Evolutionary conservation across 2,888 invertebrate genomes (phyloP).

Genomic region (Alloscopus bannaensis): DNA sequence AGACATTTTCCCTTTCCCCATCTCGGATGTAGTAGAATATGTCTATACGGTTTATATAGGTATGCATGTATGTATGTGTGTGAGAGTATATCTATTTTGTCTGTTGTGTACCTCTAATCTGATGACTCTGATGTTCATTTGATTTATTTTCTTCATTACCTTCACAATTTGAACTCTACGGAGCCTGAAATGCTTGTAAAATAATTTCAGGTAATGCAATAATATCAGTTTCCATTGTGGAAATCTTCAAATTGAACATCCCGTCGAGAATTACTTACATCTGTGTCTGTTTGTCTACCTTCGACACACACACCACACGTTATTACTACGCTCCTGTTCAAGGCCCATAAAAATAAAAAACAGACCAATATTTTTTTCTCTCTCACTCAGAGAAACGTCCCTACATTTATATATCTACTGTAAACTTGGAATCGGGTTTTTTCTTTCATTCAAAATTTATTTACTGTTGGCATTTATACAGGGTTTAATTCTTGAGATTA

Average conservation of each 20-base stretch:
- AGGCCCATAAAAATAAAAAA: slow-evolving; percentile 10
- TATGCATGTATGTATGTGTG: not conserved
- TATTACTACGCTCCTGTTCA: too few relatives aligned
- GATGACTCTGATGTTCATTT: slow-evolving; percentile 74
- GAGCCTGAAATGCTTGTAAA: slow-evolving; percentile 73
- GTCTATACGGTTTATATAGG: not conserved
- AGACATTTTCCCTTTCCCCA: not conserved
- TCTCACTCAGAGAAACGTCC: too few relatives aligned
- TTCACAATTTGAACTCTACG: slow-evolving; percentile 74
- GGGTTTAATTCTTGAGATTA: too few relatives aligned
- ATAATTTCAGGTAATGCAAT: slow-evolving; percentile 74
- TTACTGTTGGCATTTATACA: too few relatives aligned
- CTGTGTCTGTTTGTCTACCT: slow-evolving; percentile 45
- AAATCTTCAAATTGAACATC: slow-evolving; percentile 72
- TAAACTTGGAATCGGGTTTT: too few relatives aligned
- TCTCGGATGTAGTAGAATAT: not conserved
- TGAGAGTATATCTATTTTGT: not conserved
- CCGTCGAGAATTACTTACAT: slow-evolving; percentile 70
- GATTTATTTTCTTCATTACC: slow-evolving; percentile 74
- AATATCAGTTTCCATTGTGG: slow-evolving; percentile 74
- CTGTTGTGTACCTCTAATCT: slow-evolving; percentile 69
- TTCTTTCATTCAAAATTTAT: too few relatives aligned
- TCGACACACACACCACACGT: slow-evolving; percentile 21
- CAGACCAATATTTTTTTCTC: slow-evolving; percentile 42
- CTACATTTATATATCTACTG: too few relatives aligned